Conservation (phyloP, 2,797 vertebrate species). For the Fundulus diaphanus region DNA sequence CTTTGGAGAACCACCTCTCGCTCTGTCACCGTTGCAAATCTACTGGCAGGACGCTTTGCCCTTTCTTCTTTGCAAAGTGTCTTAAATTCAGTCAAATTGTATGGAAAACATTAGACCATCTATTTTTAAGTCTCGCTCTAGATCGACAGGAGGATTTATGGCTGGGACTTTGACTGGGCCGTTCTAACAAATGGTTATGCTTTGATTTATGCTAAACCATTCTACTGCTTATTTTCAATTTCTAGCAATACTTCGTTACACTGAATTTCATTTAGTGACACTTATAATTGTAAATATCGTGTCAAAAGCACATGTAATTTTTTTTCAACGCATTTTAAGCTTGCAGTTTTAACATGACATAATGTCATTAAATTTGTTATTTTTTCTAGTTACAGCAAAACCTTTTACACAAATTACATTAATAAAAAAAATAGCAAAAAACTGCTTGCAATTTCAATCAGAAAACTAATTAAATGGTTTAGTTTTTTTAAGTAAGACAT, state of each 20-base stretch:
- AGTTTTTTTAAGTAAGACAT: conserved; percentile 31
- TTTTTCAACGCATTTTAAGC: background rate
- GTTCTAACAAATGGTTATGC: background rate
- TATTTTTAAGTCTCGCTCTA: background rate
- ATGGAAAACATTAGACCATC: background rate
- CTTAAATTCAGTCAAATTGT: background rate
- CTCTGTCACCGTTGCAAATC: background rate
- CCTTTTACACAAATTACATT: background rate
- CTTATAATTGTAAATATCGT: background rate
- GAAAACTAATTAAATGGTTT: background rate
- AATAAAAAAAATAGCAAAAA: background rate
- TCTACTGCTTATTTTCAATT: background rate
- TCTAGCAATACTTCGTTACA: too few species aligned
- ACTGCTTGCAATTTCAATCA: background rate
- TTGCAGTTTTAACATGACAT: background rate
- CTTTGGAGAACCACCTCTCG: background rate
- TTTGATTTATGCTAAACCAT: background rate
- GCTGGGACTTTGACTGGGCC: background rate
- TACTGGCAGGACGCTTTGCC: background rate
- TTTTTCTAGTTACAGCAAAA: background rate
- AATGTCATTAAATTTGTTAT: background rate
- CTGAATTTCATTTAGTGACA: background rate
- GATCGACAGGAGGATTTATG: background rate
- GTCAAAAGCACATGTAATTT: background rate
- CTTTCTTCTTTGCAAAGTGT: background rate